Conservation (phyloP, 2,113 vertebrate genomes). For the Myodes glareolus region DNA sequence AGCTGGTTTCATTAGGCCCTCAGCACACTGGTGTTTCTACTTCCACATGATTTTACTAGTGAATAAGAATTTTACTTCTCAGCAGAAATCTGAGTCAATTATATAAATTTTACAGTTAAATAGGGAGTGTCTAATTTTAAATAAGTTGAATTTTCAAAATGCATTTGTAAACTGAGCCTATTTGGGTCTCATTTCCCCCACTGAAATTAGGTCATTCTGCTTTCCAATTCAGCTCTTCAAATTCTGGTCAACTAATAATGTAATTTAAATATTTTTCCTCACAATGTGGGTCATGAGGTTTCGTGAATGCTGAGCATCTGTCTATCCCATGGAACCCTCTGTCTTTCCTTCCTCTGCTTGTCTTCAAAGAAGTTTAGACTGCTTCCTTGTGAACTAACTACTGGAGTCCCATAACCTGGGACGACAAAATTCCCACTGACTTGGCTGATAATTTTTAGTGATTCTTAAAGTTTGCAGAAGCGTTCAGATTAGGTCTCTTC, state of each 20-base stretch:
- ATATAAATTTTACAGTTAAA: slow-evolving; percentile 7
- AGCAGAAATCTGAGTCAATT: not conserved
- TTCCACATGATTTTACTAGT: not conserved
- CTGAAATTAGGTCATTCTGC: not conserved
- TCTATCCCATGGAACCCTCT: not conserved
- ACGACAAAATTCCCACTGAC: not conserved
- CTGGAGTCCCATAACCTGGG: not conserved
- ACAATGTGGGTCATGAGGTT: not conserved
- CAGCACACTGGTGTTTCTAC: not conserved
- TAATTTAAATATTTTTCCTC: not conserved
- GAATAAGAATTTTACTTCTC: not conserved
- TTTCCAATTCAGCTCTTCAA: not conserved
- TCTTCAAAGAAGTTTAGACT: not conserved
- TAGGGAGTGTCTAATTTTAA: not conserved
- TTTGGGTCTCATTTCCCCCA: not conserved
- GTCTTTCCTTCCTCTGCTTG: not conserved
- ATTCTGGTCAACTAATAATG: not conserved
- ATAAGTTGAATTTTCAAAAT: slow-evolving; percentile 10
- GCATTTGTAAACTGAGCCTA: not conserved
- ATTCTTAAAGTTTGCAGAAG: not conserved
- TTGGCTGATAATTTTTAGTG: not conserved
- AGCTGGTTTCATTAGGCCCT: not conserved
- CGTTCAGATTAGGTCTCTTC: not conserved
- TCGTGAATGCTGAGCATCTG: not conserved
- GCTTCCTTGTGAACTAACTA: not conserved